Evolutionary conservation across 2,888 invertebrate genomes (phyloP), one percentile per base, ranked within the genome.

Genomic region (Drosophila nr. fundita): DNA sequence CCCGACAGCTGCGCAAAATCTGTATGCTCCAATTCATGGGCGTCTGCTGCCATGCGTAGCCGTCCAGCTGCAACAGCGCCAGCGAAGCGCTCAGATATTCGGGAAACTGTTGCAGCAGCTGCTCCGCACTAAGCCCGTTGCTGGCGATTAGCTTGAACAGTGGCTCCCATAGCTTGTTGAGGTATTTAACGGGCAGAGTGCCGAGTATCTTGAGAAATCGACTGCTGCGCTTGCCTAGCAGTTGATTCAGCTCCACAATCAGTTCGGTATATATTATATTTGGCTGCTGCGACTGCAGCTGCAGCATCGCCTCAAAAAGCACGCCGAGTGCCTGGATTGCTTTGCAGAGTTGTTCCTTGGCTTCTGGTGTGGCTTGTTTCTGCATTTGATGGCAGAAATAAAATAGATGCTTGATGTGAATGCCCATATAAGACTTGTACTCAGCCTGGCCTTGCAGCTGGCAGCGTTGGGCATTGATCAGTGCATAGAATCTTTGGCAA

Each of bases 1-100:
- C 83, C 4, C 87, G 87, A 34, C 86, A 90, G 34, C 80, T 67
- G n/a, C 80, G 83, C 4, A 92, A 68, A 34, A 90, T 65, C 40
- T 78, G 79, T 29, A 90, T 15, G 24, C 58, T 57, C 57, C 54
- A 68, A 27, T n/a, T 15, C 45, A 24, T n/a, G 8, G 60, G 55
- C 0, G 45, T 18, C 50, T 86, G 77, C n/a, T 83, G 79, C 60
- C 74, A 69, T 1, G 40, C 48, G 1, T 59, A 34, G 13, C 78
- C 66, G 52, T 92, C 91, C 5, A 91, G 55, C 11, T 84, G 78
- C 2, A 87, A 2, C 0, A 91, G 68, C 0, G 67, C 66, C 2
- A 83, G 27, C 4, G 80, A 27, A 2, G 80, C 72, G 34, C 82
- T 80, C 7, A 91, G 62, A 40, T 90, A 80, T 18, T 83, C 81